phyloP scores from a whole-genome alignment of 2,888 invertebrate genomes.

The Antheraea assamensis region DNA sequence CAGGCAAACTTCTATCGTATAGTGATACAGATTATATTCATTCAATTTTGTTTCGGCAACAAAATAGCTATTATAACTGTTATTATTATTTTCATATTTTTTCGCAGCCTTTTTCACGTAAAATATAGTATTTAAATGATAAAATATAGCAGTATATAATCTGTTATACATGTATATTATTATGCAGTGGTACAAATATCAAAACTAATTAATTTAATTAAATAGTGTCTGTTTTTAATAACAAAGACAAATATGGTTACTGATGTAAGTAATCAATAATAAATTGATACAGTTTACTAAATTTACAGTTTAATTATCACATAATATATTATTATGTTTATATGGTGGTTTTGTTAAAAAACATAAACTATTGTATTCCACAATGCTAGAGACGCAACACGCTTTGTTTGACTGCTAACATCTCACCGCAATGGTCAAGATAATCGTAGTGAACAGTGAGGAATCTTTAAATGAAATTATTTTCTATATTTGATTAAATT shows the following conservation, averaged over 20 bases:
- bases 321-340: background rate
- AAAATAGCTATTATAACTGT: too few relatives aligned
- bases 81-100: too few relatives aligned
- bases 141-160: too few relatives aligned
- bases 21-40: background rate
- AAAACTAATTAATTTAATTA: too few relatives aligned
- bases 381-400: background rate
- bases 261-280: too few relatives aligned
- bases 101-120: too few relatives aligned
- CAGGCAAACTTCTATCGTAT: background rate
- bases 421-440: background rate
- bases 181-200: too few relatives aligned
- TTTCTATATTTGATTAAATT: background rate
- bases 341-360: background rate
- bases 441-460: conserved; percentile 1
- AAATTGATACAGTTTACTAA: background rate
- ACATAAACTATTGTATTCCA: background rate
- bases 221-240: background rate
- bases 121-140: too few relatives aligned
- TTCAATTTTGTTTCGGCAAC: background rate
- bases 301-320: background rate
- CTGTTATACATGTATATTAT: too few relatives aligned
- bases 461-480: background rate
- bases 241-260: too few relatives aligned
- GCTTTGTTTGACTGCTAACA: background rate